Evolutionary conservation across 2,797 vertebrate genomes (phyloP), one percentile per base, ranked within the genome.

Genomic region (Tokudaia muenninki): DNA sequence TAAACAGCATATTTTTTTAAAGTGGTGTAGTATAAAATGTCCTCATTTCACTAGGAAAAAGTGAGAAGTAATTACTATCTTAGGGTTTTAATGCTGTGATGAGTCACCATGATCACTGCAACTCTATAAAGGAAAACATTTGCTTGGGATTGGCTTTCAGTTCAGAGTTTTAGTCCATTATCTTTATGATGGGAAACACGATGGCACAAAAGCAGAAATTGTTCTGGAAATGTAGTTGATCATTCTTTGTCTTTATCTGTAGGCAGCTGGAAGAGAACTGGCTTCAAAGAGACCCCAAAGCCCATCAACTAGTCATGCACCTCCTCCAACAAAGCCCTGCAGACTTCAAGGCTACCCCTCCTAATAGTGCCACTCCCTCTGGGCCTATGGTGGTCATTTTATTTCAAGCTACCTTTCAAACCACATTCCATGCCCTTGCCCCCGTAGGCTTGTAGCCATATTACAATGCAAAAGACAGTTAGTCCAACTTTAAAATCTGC

Each of bases 1-100:
- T 75, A 59, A 52, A 87, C 19, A 67, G 6, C 79, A 89, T 88
- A 37, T 89, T 97, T 91, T 84, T 90, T n/a, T 87, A 9, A 90
- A 52, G 6, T 57, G 72, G 74, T 79, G 19, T n/a, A 65, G 22
- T 89, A 90, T 84, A 77, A 80, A 80, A 94, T 93, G 34, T 8
- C 84, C 41, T 92, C 22, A 93, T 87, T 95, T 95, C 1, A 57
- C 70, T 63, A 74, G 34, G 81, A 93, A 80, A 44, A 93, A 93
- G 19, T 91, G 61, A 86, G 70, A 63, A 84, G 65, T 47, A 65
- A 34, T 63, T 34, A 31, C 59, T 74, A 21, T 41, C 21, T 41
- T 24, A 5, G 21, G 37, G 21, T 41, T 41, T 41, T 74, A 74
- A 5, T 41, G n/a, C 72, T 74, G 37, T 41, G 3, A 74, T 41